Evolutionary conservation across 2,797 vertebrate species (phyloP).

Genomic region (Oreonectes daqikongensis): DNA sequence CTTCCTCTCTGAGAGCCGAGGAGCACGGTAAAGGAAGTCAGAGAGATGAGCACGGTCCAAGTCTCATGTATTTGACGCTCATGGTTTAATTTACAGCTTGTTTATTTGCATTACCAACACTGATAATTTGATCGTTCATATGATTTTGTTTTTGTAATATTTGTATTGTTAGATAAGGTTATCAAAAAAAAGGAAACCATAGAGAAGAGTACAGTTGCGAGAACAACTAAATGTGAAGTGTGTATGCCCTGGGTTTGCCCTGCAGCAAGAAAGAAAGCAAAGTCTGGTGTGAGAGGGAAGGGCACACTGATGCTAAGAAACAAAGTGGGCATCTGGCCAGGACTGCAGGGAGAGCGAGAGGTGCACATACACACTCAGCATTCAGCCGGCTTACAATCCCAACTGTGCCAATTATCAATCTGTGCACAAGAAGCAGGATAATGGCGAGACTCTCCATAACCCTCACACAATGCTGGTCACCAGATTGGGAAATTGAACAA

Average conservation of each 20-base stretch:
- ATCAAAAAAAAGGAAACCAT: not conserved
- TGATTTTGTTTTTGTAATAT: not conserved
- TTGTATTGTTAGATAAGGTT: not conserved
- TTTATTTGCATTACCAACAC: not conserved
- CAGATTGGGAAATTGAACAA: not conserved
- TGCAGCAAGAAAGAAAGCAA: conserved; percentile 2
- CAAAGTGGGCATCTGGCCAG: conserved; percentile 40
- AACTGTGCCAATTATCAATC: conserved; percentile 44
- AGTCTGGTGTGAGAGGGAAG: conserved; percentile 20
- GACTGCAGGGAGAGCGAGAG: conserved; percentile 35
- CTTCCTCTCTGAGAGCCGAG: conserved; percentile 33
- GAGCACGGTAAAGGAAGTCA: not conserved
- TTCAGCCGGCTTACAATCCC: conserved; percentile 24
- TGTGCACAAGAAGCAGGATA: not conserved
- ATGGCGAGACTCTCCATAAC: not conserved
- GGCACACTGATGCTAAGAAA: conserved; percentile 48
- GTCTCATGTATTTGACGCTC: not conserved
- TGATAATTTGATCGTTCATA: not conserved
- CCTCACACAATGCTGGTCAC: not conserved
- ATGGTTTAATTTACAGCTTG: not conserved
- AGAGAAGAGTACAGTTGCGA: not conserved
- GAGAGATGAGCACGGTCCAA: not conserved
- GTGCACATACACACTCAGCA: conserved; percentile 33
- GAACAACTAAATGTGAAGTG: not conserved
- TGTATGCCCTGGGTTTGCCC: not conserved